A percentile compares a stretch with the other conserved stretches of the same genome.
Conservation (phyloP, 2,797 vertebrate species). For the Eulemur coronatus region DNA sequence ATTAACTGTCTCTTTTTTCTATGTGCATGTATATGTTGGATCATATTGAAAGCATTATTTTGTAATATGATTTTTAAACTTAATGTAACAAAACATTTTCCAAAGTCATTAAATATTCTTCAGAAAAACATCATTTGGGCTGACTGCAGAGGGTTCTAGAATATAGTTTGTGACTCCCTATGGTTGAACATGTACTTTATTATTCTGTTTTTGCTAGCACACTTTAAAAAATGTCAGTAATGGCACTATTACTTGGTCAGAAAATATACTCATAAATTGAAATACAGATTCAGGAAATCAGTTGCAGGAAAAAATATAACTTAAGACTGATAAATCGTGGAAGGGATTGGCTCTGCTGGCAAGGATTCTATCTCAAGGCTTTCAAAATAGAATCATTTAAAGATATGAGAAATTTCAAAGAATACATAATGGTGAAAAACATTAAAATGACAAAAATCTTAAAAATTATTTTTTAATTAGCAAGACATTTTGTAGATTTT, state of each 20-base stretch:
- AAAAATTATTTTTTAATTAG: slow-evolving; percentile 12
- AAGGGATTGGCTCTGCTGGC: neutral
- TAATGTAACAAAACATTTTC: neutral
- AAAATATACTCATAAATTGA: slow-evolving; percentile 39
- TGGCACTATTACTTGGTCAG: neutral
- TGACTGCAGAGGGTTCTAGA: neutral
- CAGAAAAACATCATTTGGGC: slow-evolving; percentile 19
- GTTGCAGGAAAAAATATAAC: neutral
- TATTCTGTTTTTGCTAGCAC: neutral
- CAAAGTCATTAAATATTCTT: slow-evolving; percentile 17
- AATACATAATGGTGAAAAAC: slow-evolving; percentile 22
- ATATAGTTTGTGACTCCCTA: neutral
- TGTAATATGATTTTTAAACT: neutral
- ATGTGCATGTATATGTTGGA: neutral
- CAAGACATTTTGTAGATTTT: slow-evolving; percentile 59
- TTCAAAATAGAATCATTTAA: slow-evolving; percentile 53
- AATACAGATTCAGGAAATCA: slow-evolving; percentile 30
- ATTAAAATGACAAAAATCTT: slow-evolving; percentile 52
- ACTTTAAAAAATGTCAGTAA: neutral
- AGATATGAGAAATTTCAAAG: slow-evolving; percentile 31
- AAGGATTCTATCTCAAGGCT: slow-evolving; percentile 12
- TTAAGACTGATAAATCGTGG: slow-evolving; percentile 27
- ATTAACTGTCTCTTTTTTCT: neutral
- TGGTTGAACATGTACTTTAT: neutral
- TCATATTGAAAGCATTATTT: neutral